Conservation (phyloP, 2,797 vertebrate species). For the Vireo griseus region DNA sequence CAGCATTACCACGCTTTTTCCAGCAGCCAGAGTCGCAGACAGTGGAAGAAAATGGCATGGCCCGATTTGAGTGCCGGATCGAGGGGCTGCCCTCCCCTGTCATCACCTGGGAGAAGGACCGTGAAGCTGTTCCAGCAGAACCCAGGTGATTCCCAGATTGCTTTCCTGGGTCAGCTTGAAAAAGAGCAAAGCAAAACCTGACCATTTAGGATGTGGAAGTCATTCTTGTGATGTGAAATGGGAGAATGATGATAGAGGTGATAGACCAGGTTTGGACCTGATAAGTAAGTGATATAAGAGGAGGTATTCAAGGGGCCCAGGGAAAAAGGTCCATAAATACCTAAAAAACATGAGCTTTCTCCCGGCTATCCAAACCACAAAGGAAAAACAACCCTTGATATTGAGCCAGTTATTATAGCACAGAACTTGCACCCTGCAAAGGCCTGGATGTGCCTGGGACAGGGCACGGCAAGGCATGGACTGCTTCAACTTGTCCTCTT, state of each 20-base stretch:
- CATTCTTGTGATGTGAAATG: background rate
- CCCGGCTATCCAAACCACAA: background rate
- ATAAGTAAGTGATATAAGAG: background rate
- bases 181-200: background rate
- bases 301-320: background rate
- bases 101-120: slow-evolving; percentile 92
- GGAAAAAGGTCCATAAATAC: background rate
- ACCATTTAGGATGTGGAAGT: background rate
- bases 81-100: slow-evolving; percentile 85
- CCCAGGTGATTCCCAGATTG: slow-evolving; percentile 76
- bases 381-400: background rate
- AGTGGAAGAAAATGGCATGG: slow-evolving; percentile 81
- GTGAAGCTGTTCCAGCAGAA: slow-evolving; percentile 72
- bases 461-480: background rate
- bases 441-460: background rate
- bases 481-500: background rate
- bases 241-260: background rate
- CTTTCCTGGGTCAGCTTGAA: background rate
- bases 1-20: slow-evolving; percentile 85
- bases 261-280: background rate
- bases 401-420: background rate
- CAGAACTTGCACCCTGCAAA: background rate
- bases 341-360: background rate
- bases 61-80: slow-evolving; percentile 88
- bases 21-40: slow-evolving; percentile 84